phyloP scores from a whole-genome alignment of 2,113 vertebrate genomes.

The Oryzias celebensis region DNA sequence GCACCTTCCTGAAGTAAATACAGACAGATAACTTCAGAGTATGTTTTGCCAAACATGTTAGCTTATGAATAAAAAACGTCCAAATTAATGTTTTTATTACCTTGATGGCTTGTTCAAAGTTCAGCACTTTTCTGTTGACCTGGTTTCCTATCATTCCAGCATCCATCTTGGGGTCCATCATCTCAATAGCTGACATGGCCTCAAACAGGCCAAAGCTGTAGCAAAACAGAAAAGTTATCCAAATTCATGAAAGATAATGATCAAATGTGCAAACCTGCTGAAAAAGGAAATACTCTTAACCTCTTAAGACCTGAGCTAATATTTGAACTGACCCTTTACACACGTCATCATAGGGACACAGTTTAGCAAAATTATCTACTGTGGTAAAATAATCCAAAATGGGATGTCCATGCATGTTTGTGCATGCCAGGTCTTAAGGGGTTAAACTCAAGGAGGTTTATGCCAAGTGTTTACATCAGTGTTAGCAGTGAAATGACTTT shows the following conservation, averaged over 20 bases:
- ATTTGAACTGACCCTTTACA: too few species aligned
- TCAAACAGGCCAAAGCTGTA: constrained; percentile 96
- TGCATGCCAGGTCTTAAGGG: too few species aligned
- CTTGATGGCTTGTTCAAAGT: constrained; percentile 98
- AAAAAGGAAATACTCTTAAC: background rate
- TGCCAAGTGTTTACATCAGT: background rate
- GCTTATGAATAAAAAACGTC: background rate
- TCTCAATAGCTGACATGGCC: constrained; percentile 99
- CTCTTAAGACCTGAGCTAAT: background rate
- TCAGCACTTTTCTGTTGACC: constrained; percentile 97
- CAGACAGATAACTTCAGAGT: background rate
- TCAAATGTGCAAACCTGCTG: background rate
- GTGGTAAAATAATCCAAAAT: background rate
- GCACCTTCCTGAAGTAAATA: constrained; percentile 82
- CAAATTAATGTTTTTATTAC: constrained; percentile 57
- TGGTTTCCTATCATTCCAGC: constrained; percentile 99
- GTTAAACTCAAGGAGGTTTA: background rate
- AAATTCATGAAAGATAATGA: too few species aligned
- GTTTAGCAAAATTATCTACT: background rate
- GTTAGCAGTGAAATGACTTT: background rate
- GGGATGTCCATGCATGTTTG: too few species aligned
- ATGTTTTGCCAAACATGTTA: background rate
- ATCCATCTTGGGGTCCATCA: constrained; percentile 99
- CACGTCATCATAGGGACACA: too few species aligned
- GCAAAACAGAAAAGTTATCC: background rate